Evolutionary conservation across 1,140 invertebrate species (phyloP), one percentile per base, ranked within the genome.

Genomic region (Lerema accius): DNA sequence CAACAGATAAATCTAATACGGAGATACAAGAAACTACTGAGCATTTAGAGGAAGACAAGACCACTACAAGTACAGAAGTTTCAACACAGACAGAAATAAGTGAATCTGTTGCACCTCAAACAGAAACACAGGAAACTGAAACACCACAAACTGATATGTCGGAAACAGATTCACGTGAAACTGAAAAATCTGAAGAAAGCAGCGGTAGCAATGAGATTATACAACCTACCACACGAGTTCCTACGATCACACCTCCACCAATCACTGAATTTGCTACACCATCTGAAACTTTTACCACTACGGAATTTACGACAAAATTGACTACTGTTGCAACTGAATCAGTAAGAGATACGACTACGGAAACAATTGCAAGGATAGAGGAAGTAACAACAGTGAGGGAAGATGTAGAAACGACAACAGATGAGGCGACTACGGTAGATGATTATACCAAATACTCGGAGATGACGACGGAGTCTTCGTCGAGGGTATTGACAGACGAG

Each of bases 131-230:
- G 9, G 67, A 69, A 48, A 67, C 68, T 1, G 67, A 78, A 13
- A 70, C 70, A 40, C 66, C 83, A 23, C 19, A 23, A 5, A 7
- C 28, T 7, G 28, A 32, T 1, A 32, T n/a, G n/a, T n/a, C n/a
- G n/a, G n/a, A n/a, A n/a, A 62, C 61, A 5, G 64, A 42, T n/a
- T 1, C n/a, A 19, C 14, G 13, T n/a, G 67, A 69, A 49, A 68
- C 68, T 2, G 67, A 78, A 16, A 72, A 72, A 39, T 67, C 83
- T 14, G 79, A 85, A 67, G 82, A 85, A 56, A 85, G 79, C 35
- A 85, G 77, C 40, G 67, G 71, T 9, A 84, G 79, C 51, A 90
- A 90, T 55, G 86, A 89, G 67, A 74, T 86, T 4, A 78, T 84
- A 35, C 42, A 58, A 28, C 28, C 42, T 19, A 58, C 42, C 48